Evolutionary conservation across 1,140 invertebrate species (phyloP).

Genomic region (Leptonema lineaticorne): DNA sequence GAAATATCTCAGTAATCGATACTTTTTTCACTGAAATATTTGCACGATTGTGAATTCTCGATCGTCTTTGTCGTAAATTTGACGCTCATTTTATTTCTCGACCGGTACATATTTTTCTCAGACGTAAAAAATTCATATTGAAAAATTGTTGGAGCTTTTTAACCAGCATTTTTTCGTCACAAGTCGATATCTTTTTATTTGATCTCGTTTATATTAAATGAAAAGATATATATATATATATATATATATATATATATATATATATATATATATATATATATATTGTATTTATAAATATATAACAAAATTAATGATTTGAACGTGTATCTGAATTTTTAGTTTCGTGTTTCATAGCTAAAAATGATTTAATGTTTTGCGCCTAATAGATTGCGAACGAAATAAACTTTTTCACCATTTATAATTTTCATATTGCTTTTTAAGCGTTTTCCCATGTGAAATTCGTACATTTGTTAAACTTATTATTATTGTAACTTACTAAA

Average conservation of each 20-base stretch:
- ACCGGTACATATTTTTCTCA: too few species aligned
- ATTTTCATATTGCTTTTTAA: constrained; percentile 15
- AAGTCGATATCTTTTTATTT: constrained; percentile 6
- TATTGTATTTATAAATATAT: neutral
- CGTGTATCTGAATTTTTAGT: neutral
- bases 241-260: too few species aligned
- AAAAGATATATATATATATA: too few species aligned
- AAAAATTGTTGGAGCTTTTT: too few species aligned
- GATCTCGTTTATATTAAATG: constrained; percentile 19
- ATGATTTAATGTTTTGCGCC: constrained; percentile 14
- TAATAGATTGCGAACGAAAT: constrained; percentile 15
- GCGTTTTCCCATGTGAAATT: constrained; percentile 14
- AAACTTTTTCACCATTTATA: constrained; percentile 13
- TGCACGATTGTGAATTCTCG: too few species aligned
- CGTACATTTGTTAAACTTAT: constrained; percentile 3
- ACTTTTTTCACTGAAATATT: too few species aligned
- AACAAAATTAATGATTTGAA: constrained; percentile 17
- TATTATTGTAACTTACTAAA: neutral
- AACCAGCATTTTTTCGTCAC: constrained; percentile 2
- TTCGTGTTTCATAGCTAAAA: constrained; percentile 16
- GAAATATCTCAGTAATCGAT: too few species aligned
- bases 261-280: too few species aligned
- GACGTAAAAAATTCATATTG: too few species aligned
- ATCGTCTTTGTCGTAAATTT: too few species aligned
- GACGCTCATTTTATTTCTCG: too few species aligned